Evolutionary conservation across 2,888 invertebrate species (phyloP).

Genomic region (Oscheius sp.): DNA sequence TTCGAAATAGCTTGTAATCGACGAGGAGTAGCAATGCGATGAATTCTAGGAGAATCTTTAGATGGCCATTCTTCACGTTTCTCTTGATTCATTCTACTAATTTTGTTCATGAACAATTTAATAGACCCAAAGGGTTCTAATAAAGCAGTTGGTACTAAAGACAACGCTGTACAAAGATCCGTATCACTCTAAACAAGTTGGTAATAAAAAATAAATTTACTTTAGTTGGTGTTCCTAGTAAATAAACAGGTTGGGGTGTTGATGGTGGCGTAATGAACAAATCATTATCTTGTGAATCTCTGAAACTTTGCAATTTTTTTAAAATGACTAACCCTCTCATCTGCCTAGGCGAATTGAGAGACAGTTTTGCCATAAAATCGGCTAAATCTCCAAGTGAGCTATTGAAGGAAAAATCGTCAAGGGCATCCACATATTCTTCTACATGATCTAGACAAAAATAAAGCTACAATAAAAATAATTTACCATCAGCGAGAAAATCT

Average conservation of each 20-base stretch:
- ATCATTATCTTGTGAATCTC: constrained; percentile 27
- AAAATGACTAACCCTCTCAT: not conserved
- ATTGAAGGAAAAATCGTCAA: constrained; percentile 19
- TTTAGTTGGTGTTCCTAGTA: constrained; percentile 41
- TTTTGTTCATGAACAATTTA: constrained; percentile 18
- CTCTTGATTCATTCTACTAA: not conserved
- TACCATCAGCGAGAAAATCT: not conserved
- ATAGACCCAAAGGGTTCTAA: constrained; percentile 1
- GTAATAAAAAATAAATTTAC: constrained; percentile 14
- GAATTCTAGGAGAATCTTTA: constrained; percentile 21
- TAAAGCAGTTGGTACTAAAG: not conserved
- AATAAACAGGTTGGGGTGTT: constrained; percentile 38
- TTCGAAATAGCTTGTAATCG: not conserved
- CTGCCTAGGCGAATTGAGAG: constrained; percentile 31
- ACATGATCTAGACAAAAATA: constrained; percentile 1
- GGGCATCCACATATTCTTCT: constrained; percentile 36
- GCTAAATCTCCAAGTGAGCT: constrained; percentile 34
- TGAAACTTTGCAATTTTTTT: too few relatives aligned
- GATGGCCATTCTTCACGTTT: constrained; percentile 25
- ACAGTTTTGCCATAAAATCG: constrained; percentile 33
- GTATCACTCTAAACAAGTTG: constrained; percentile 22
- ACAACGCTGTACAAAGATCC: constrained; percentile 23
- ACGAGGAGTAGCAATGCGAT: not conserved
- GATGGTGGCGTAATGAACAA: constrained; percentile 38
- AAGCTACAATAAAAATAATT: not conserved